Base-by-base conservation (phyloP, 2,797 vertebrate species). In the Danionella dracula region DNA sequence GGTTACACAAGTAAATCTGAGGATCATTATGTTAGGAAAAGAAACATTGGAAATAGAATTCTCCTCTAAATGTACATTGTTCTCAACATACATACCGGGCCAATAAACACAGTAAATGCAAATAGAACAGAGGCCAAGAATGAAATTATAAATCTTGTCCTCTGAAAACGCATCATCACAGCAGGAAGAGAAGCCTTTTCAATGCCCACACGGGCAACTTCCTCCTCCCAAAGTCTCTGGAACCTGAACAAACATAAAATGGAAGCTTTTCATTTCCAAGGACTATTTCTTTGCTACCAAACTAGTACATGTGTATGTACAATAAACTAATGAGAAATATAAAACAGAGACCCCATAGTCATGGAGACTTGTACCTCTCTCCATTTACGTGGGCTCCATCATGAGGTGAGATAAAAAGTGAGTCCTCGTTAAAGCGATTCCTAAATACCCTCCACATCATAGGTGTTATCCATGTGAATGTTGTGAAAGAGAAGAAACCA, bases 381-480 rank as follows among this genome's bases (percentile, higher is more conserved):
- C 78, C 80, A 0, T 87, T 92, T 59, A 10, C 10, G 8, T 87
- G 75, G 0, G 88, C 74, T 2, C 62, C 76, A 51, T 92, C 90
- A 0, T 84, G 55, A 1, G 72, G 68, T 0, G 92, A 93, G 35
- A 92, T 19, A 0, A 21, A 73, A 48, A 92, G 60, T 2, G 70
- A 64, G 9, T 60, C 78, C 10, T 51, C 9, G 19, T 90, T 85
- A 69, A 91, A 56, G 5, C 40, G 82, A 38, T 83, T 79, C 73
- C 31, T 84, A 66, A 86, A 92, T 9, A 86, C 41, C 38, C 48
- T 73, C 76, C 90, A 83, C 87, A 90, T 88, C 76, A 92, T 76
- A 0, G 80, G 77, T 0, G 82, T 89, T 82, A 94, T 81, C 90
- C 90, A 94, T 59, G 81, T 65, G 62, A 86, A 92, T 0, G 81